Conservation (phyloP, 2,888 invertebrate genomes). For the Macrosoma leucophasiata region DNA sequence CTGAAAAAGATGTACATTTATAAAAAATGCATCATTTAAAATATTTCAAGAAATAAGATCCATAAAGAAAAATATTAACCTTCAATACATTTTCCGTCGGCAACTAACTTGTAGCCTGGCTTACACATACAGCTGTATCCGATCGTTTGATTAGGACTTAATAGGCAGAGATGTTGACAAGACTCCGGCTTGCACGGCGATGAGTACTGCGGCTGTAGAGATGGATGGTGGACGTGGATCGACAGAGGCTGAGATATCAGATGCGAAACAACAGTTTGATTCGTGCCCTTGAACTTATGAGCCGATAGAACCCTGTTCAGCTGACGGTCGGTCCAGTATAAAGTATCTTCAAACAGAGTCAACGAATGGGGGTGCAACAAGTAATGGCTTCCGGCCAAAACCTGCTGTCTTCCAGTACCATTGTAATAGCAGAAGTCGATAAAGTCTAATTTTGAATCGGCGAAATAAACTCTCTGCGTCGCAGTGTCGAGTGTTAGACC, state of each 20-base stretch:
- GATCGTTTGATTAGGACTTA: conserved; percentile 82
- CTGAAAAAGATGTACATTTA: no score
- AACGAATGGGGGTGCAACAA: conserved; percentile 96
- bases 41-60: not conserved
- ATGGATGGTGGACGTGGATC: conserved; percentile 96
- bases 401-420: conserved; percentile 92
- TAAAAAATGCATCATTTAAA: not conserved
- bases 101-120: conserved; percentile 84
- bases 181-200: conserved; percentile 81
- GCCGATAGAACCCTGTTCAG: conserved; percentile 92
- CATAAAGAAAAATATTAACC: conserved; percentile 36
- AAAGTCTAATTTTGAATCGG: conserved; percentile 97
- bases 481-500: conserved; percentile 97
- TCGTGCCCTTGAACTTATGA: conserved; percentile 93
- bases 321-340: conserved; percentile 98
- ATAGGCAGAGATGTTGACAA: conserved; percentile 94
- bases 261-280: conserved; percentile 95
- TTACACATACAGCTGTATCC: conserved; percentile 94
- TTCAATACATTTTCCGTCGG: conserved; percentile 84
- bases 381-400: conserved; percentile 91
- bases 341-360: conserved; percentile 94
- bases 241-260: conserved; percentile 96
- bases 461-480: conserved; percentile 95
- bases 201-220: conserved; percentile 87
- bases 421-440: conserved; percentile 99